Evolutionary conservation across 35 echinoderm and acorn worm species (phyloP).

Genomic region (Eucidaris tribuloides): DNA sequence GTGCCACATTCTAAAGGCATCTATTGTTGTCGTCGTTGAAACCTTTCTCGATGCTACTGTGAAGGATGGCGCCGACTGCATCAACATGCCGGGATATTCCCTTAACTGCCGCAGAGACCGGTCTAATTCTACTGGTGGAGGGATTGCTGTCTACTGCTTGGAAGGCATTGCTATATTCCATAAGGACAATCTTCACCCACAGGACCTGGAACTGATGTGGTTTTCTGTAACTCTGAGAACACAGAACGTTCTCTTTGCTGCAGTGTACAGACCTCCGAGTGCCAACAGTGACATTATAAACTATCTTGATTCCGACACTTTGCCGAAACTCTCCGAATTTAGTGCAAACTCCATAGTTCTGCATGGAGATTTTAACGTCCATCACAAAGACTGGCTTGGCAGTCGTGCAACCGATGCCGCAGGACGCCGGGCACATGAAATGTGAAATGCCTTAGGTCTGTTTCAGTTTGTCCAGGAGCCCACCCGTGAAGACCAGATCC

Average conservation of each 20-base stretch:
- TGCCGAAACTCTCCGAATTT: constrained; percentile 29
- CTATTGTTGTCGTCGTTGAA: constrained; percentile 59
- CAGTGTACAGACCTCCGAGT: constrained; percentile 60
- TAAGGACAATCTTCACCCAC: background rate
- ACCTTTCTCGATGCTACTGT: constrained; percentile 42
- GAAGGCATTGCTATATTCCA: constrained; percentile 59
- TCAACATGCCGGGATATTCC: constrained; percentile 51
- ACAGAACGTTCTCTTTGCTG: constrained; percentile 51
- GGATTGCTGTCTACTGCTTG: constrained; percentile 54
- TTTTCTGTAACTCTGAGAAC: constrained; percentile 32
- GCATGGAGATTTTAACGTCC: constrained; percentile 67
- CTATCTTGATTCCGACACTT: constrained; percentile 49
- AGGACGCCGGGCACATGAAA: constrained; percentile 33
- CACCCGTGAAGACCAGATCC: constrained; percentile 66
- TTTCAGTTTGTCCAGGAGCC: constrained; percentile 50
- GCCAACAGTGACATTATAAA: constrained; percentile 50
- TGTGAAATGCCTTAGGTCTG: constrained; percentile 41
- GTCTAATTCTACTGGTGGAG: constrained; percentile 16
- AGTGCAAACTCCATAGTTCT: constrained; percentile 50
- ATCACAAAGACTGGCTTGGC: constrained; percentile 66
- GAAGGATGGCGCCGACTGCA: constrained; percentile 60
- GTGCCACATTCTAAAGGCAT: constrained; percentile 30
- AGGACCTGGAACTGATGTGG: constrained; percentile 43
- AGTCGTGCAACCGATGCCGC: constrained; percentile 58
- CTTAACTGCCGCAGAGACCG: constrained; percentile 64